Conservation (phyloP, 53 echinoderm and acorn worm species). For the Luidia sarsii region DNA sequence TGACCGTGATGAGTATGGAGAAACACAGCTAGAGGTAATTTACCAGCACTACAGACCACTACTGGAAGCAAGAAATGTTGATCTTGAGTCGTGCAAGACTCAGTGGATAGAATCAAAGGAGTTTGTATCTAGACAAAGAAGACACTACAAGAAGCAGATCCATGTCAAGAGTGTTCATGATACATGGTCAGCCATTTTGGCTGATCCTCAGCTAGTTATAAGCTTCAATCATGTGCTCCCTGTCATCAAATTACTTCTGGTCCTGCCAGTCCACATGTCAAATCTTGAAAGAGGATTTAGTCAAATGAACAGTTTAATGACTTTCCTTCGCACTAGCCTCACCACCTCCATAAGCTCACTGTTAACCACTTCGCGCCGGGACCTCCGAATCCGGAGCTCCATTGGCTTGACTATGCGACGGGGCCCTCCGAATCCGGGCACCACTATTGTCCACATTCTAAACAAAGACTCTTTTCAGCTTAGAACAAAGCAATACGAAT, state of each 20-base stretch:
- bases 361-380: too few relatives aligned
- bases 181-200: conserved; percentile 5
- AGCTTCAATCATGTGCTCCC: conserved; percentile 16
- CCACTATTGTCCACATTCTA: too few relatives aligned
- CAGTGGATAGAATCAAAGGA: conserved; percentile 34
- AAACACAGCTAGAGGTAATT: conserved; percentile 2
- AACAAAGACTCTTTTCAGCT: too few relatives aligned
- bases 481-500: too few relatives aligned
- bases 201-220: conserved; percentile 17
- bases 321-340: not conserved
- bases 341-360: not conserved
- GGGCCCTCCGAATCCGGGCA: too few relatives aligned
- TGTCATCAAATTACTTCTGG: conserved; percentile 26
- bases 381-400: too few relatives aligned
- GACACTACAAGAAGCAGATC: too few relatives aligned
- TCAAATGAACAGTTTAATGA: conserved; percentile 28
- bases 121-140: too few relatives aligned
- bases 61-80: conserved; percentile 42
- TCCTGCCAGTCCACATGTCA: conserved; percentile 24
- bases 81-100: conserved; percentile 1
- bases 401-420: too few relatives aligned
- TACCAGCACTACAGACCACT: conserved; percentile 9
- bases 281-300: conserved; percentile 38
- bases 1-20: conserved; percentile 30
- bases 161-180: conserved; percentile 4